Conservation (phyloP, 2,113 vertebrate genomes). For the Emydura subglobosa region DNA sequence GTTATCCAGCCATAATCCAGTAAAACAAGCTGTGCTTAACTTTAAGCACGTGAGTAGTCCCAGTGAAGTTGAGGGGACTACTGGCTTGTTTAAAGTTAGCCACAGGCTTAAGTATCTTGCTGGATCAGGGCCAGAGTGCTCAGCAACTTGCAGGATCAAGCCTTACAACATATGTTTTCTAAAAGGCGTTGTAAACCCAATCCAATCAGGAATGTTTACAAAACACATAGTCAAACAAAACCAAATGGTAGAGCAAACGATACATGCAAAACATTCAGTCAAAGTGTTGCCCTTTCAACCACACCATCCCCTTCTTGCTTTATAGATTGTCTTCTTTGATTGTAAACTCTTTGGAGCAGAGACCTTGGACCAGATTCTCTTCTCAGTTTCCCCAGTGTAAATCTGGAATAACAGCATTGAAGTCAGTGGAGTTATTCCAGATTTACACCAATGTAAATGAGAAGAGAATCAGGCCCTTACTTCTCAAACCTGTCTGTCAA, state of each 20-base stretch:
- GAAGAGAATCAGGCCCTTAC: not conserved
- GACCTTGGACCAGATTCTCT: not conserved
- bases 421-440: fast-evolving
- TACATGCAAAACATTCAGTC: not conserved
- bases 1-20: not conserved
- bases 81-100: not conserved
- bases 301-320: not conserved
- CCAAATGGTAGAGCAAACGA: not conserved
- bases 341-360: not conserved
- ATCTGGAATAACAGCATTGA: not conserved
- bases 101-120: not conserved
- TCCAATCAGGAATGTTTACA: not conserved
- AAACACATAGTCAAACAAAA: not conserved
- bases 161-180: not conserved
- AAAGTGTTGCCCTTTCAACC: not conserved
- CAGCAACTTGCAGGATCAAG: fast-evolving
- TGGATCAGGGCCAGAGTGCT: not conserved
- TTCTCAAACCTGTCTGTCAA: not conserved
- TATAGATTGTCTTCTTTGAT: not conserved
- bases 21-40: not conserved
- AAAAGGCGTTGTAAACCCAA: not conserved
- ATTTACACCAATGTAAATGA: not conserved
- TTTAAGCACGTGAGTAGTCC: not conserved
- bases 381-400: not conserved
- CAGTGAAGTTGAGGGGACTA: not conserved